Conservation (phyloP, 2,113 vertebrate genomes). For the Bagarius yarrelli region DNA sequence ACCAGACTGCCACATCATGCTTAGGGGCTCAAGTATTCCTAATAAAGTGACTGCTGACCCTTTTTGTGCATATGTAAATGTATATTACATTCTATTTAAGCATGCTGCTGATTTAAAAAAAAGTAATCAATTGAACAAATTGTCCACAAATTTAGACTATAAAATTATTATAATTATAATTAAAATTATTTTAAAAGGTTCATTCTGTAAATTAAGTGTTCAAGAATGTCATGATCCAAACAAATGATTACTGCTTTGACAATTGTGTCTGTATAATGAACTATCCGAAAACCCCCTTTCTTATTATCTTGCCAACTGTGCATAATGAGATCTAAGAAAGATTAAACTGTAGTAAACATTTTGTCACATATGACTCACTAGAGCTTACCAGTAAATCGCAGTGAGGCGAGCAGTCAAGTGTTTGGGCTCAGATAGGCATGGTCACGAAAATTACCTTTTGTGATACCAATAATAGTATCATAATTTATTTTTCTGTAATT, state of each 20-base stretch:
- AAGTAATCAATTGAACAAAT: no score
- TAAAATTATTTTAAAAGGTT: no score
- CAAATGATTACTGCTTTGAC: not conserved
- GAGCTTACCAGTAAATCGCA: constrained; percentile 22
- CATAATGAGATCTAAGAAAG: constrained; percentile 10
- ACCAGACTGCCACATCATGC: not conserved
- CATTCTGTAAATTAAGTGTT: no score
- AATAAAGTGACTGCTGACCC: not conserved
- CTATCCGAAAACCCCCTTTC: constrained; percentile 13
- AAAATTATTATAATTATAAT: no score
- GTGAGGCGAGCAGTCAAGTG: constrained; percentile 1
- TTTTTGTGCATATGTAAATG: no score
- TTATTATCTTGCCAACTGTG: constrained; percentile 3
- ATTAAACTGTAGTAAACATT: constrained; percentile 32
- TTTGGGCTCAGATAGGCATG: not conserved
- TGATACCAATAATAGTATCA: constrained; percentile 16
- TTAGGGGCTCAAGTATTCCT: not conserved
- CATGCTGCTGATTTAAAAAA: no score
- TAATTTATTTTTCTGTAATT: constrained; percentile 12
- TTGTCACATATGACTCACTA: not conserved
- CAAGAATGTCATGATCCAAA: not conserved
- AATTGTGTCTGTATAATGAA: not conserved
- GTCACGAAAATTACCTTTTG: not conserved
- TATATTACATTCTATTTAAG: no score
- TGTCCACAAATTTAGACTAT: no score